Evolutionary conservation across 1,140 invertebrate species (phyloP), one percentile per base, ranked within the genome.

Genomic region (Macrocentrus cingulum): DNA sequence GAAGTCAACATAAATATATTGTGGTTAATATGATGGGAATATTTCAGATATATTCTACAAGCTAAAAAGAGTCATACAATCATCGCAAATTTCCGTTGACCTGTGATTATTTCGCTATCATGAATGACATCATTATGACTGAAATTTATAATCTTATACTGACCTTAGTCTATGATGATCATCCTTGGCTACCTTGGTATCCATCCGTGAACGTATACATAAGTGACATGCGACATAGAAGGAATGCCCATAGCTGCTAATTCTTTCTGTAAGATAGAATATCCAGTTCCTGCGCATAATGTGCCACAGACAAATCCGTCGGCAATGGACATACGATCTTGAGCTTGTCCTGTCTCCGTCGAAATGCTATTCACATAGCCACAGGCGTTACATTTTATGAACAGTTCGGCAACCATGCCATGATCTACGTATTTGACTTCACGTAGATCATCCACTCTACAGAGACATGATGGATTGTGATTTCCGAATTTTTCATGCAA

Each of bases 341-440:
- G 11, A 8, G n/a, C 0, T 13, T 59, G 13, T n/a, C 22, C 39
- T 20, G 20, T 39, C 32, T 64, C 61, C 2, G 59, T 58, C 59
- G 58, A 66, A 19, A 68, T 60, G 18, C 46, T 56, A 1, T 54
- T 44, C 8, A 46, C 15, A 29, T 60, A 48, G 15, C 59, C 56
- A 32, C 64, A 67, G 16, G 53, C 58, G 22, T 57, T 23, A 54
- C 66, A 67, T 25, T 61, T 53, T 29, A 67, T 56, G 15, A 56
- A 53, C 1, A 66, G 15, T 19, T 52, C 32, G 11, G 59, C 51
- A n/a, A 15, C 13, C 18, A 59, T 16, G 9, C 57, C 57, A 1
- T 15, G 25, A 34, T 59, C n/a, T 1, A 6, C 2, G n/a, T 11
- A 32, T 18, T 13, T 15, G 1, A 52, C 1, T 22, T 45, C 20